phyloP scores from a whole-genome alignment of 1,140 invertebrate genomes.

The Aphelenchoides besseyi region DNA sequence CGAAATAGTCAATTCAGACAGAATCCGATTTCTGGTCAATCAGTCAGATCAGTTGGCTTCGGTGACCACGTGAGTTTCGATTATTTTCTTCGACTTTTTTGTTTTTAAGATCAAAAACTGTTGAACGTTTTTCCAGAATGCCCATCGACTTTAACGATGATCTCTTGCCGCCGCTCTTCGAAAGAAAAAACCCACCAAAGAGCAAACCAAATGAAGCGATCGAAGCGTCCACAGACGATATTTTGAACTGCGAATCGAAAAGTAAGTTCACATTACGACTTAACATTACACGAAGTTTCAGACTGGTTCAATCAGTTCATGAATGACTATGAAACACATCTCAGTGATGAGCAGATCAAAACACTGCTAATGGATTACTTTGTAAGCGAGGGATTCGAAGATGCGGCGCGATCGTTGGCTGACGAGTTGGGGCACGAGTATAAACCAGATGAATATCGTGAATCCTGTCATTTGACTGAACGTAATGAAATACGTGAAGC shows the following conservation, averaged over 20 bases:
- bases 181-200: not conserved
- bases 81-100: too few relatives aligned
- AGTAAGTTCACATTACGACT: not conserved
- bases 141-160: not conserved
- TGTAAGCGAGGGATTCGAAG: conserved; percentile 38
- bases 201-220: too few relatives aligned
- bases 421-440: conserved; percentile 6
- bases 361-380: conserved; percentile 47
- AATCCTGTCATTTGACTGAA: conserved; percentile 78
- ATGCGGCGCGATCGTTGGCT: conserved; percentile 29
- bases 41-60: too few relatives aligned
- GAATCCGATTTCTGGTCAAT: too few relatives aligned
- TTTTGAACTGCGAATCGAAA: not conserved
- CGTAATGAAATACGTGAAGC: conserved; percentile 89
- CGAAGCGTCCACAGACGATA: too few relatives aligned
- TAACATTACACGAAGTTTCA: conserved; percentile 26
- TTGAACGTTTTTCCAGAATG: too few relatives aligned
- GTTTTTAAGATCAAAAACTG: too few relatives aligned
- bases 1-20: too few relatives aligned
- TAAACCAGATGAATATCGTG: not conserved
- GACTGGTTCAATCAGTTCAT: conserved; percentile 44
- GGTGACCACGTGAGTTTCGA: too few relatives aligned
- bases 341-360: conserved; percentile 39
- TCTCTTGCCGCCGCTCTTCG: not conserved
- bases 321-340: conserved; percentile 25